Evolutionary conservation across 2,888 invertebrate genomes (phyloP).

Genomic region (Podabrus alpinus): DNA sequence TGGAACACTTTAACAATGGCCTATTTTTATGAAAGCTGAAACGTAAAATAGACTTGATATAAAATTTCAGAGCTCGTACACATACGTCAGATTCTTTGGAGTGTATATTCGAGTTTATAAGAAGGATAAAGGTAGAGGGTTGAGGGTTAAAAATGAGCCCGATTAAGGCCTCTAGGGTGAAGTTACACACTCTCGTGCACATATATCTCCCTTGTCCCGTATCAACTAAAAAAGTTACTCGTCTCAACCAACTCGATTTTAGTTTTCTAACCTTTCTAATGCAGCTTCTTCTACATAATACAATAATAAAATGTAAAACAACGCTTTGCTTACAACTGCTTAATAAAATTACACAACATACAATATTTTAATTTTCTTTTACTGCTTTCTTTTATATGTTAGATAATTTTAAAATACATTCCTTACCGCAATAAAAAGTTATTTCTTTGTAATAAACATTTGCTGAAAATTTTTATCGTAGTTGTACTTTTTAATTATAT

Average conservation of each 20-base stretch:
- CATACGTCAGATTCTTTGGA: constrained; percentile 30
- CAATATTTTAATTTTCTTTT: not conserved
- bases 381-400: not conserved
- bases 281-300: constrained; percentile 8
- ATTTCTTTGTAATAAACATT: not conserved
- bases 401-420: not conserved
- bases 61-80: constrained; percentile 27
- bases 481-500: not conserved
- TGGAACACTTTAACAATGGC: not conserved
- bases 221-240: constrained; percentile 33
- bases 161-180: constrained; percentile 46
- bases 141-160: constrained; percentile 47
- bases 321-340: not conserved
- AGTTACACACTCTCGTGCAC: constrained; percentile 44
- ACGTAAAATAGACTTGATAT: constrained; percentile 21
- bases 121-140: constrained; percentile 39
- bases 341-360: not conserved
- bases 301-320: not conserved
- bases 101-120: constrained; percentile 39
- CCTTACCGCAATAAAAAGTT: not conserved
- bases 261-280: constrained; percentile 29
- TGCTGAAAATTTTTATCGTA: not conserved
- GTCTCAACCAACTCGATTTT: constrained; percentile 34
- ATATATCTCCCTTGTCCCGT: constrained; percentile 42
- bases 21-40: constrained; percentile 4